Evolutionary conservation across 1,140 invertebrate genomes (phyloP), one percentile per base, ranked within the genome.

Genomic region (Drosophila oshimai): DNA sequence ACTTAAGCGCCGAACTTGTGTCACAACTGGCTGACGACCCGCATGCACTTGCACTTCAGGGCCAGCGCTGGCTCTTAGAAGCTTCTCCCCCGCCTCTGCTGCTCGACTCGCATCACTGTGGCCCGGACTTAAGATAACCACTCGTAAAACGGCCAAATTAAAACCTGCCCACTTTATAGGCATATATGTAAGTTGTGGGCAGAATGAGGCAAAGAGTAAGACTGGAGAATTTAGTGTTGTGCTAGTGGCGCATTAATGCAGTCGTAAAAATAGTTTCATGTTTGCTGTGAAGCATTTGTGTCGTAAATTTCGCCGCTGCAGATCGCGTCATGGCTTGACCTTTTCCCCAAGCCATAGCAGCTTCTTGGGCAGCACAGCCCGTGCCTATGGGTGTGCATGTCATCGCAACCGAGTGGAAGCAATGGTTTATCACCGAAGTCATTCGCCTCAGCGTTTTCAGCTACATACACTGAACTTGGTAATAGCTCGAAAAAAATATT

Each of bases 241-340:
- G 51, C 41, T 64, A 51, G 62, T 74, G 74, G 57, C 69, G 62
- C 69, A 77, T 84, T 83, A 78, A 65, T 61, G 49, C 62, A 55
- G 74, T 41, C 78, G 53, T 83, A 78, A 83, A 81, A 70, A 70
- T 67, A 61, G 77, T 84, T 74, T 74, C 36, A 71, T 58, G 69
- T 69, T 58, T 67, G 34, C 44, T 47, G 28, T 69, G 50, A 54
- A 62, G 57, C 62, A 69, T 78, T 78, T 74, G 41, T 61, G 79
- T 57, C 79, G 69, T 84, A 74, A 83, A 83, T 84, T 83, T 49
- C 31, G 12, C 39, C 22, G 31, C 24, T 6, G 18, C 28, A 51
- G 50, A 55, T 51, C 12, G 36, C 61, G 64, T 37, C 24, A 12
- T 17, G 17, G 58, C 68, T 68, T 83, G 72, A 60, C 73, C 71